Conservation (phyloP, 2,113 vertebrate genomes). For the Canis aureus region DNA sequence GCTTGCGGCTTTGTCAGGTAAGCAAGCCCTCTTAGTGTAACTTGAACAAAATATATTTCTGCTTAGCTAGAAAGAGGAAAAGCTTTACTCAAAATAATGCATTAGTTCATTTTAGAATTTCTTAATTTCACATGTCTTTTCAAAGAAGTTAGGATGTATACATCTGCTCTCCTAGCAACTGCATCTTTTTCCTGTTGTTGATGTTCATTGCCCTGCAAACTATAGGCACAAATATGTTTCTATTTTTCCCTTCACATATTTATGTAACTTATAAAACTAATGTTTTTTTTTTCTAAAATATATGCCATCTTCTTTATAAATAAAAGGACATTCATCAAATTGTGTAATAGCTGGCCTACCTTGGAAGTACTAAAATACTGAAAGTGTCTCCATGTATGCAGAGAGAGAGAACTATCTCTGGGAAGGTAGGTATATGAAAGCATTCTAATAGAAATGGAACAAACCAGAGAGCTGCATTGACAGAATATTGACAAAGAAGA, state of each 20-base stretch:
- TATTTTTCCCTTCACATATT: background rate
- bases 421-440: background rate
- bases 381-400: background rate
- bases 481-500: background rate
- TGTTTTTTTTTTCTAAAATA: slow-evolving; percentile 7
- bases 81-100: background rate
- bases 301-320: background rate
- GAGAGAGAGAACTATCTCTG: background rate
- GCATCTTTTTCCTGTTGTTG: background rate
- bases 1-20: background rate
- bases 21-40: background rate
- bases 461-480: background rate
- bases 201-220: background rate
- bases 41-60: background rate
- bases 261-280: background rate
- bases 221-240: background rate
- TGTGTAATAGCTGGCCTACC: background rate
- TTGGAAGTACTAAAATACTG: background rate
- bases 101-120: background rate
- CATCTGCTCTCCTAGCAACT: background rate
- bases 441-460: background rate
- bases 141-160: background rate
- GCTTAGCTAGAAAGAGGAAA: background rate
- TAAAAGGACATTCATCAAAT: background rate
- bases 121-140: background rate